These are phyloP conservation scores for Urocynchramus pylzowi DNA, from an alignment of 2,113 vertebrate species.

Conservation along the genomic window DNA sequence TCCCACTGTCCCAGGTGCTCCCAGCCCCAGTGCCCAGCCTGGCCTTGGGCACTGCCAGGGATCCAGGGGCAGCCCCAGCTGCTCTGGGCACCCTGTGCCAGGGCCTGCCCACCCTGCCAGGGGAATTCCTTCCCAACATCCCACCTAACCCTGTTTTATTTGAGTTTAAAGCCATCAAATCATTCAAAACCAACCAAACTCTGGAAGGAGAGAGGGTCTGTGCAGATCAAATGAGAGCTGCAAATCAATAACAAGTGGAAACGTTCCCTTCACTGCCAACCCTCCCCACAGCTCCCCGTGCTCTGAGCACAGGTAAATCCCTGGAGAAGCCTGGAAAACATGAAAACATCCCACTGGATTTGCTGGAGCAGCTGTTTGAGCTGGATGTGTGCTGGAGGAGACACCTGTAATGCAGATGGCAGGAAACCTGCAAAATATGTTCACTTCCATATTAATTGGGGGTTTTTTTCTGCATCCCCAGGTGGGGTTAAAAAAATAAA, in stretches of 20 bases:
- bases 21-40: accelerated
- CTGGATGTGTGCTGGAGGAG: neutral
- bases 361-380: neutral
- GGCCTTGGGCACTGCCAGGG: neutral
- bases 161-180: neutral
- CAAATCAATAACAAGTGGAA: neutral
- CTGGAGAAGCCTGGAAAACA: neutral
- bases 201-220: neutral
- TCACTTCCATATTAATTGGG: neutral
- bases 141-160: neutral
- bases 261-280: neutral
- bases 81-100: neutral
- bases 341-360: neutral
- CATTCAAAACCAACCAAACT: neutral
- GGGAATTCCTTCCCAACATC: accelerated
- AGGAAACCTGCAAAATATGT: neutral
- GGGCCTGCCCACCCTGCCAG: accelerated
- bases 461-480: neutral
- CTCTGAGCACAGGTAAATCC: neutral
- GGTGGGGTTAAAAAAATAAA: neutral
- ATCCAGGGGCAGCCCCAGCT: neutral
- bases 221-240: neutral
- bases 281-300: neutral
- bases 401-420: slow-evolving; percentile 1
- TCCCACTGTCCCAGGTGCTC: neutral